Base-by-base conservation (phyloP, 2,797 vertebrate genomes). In the Buphagus erythrorhynchus region DNA sequence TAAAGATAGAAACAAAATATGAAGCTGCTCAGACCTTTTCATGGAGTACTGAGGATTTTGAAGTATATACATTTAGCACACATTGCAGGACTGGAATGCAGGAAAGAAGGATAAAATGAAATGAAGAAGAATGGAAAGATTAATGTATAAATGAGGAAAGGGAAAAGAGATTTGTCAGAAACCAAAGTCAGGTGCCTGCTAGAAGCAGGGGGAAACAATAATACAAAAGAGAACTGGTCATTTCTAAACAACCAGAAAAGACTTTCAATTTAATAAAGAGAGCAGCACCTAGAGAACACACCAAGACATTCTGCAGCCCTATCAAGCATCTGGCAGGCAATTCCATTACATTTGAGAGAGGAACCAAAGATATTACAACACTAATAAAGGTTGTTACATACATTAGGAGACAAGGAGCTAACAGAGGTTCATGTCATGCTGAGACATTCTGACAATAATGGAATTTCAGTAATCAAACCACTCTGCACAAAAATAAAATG, bases 221-320 rank as follows among this genome's bases (percentile, higher is more conserved):
- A 82, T 68, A 89, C 13, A 25, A 82, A 88, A 92, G 65, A 93
- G 63, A 89, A 69, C 8, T 81, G 49, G 59, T 71, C 0, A 5
- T 77, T 91, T 88, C 65, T 84, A 84, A 92, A 79, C 81, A 69
- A 78, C 36, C 58, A 81, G 59, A 91, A 84, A 88, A 76, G 69
- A 73, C 65, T 87, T 88, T 31, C 51, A 86, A 66, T 95, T 93
- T 92, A 88, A 89, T 86, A 81, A 88, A 92, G 71, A 51, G 33
- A 92, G 61, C 65, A 91, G 55, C 51, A 93, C 42, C 69, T 62
- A 65, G 43, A 95, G 72, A 90, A 85, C 58, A 81, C 52, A 79
- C 28, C 40, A 90, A 93, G 86, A 45, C 8, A 90, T 73, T 90
- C 57, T 63, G 45, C 33, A 82, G 63, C 40, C 46, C 43, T 75